Base-by-base conservation (phyloP, 2,797 vertebrate genomes). In the Coregonus ussuriensis region DNA sequence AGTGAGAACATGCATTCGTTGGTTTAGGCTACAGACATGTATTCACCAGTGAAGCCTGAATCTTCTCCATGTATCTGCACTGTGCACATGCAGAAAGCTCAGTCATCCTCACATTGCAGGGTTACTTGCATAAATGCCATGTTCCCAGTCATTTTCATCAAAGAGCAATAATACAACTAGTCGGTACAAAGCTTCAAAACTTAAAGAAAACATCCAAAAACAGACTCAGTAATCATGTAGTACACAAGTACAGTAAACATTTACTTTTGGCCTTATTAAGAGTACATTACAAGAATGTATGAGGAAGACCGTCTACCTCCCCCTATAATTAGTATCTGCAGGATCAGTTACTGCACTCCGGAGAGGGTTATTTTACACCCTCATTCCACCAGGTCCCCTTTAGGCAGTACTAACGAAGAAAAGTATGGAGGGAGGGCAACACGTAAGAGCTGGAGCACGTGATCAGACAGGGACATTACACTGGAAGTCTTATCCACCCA, bases 301-400 rank as follows among this genome's bases (percentile, higher is more conserved):
- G 15, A 25, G 76, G 77, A 81, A 18, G 41, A 71, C 68, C 1
- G 41, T 84, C 62, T 81, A 74, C 31, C 56, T 69, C 75, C 62
- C 59, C 84, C 1, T 83, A 87, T 85, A 89, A 84, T 88, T 86
- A 89, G 86, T 75, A 75, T 77, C 80, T 59, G 84, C 74, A 81
- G 84, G 86, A 88, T 91, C 84, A 72, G 85, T 90, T 90, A 85
- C 25, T 25, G 25, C 25, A 25, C 86, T 80, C 25, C 25, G 0
- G 25, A 25, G 25, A 25, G 25, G 25, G 59, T 77, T 75, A 35
- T 52, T 81, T 80, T 73, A 72, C 63, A 79, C 77, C 53, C 15
- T 70, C 59, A 51, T 52, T 25, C 37, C 4, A 69, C 4, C 51
- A 69, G 69, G 4, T 37, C 29, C 15, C 68, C 33, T 29, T 51